Evolutionary conservation across 2,113 vertebrate genomes (phyloP).

Genomic region (Stegostoma tigrinum): DNA sequence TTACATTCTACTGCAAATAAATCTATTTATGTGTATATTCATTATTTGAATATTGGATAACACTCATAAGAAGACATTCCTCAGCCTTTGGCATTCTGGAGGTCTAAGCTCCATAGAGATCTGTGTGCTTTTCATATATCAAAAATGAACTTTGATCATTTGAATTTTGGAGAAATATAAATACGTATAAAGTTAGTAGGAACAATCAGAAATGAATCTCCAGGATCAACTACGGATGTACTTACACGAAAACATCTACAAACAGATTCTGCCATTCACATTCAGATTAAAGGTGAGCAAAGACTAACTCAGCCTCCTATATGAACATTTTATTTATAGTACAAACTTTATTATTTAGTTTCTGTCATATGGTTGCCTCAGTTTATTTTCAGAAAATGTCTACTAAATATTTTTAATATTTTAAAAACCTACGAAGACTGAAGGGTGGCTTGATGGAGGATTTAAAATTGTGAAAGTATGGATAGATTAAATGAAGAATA

Average conservation of each 20-base stretch:
- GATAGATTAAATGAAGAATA: not conserved
- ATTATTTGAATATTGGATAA: not conserved
- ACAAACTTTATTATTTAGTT: not conserved
- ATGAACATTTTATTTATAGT: not conserved
- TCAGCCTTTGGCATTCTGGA: not conserved
- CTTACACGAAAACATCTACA: not conserved
- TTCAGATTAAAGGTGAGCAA: not conserved
- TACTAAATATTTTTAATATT: not conserved
- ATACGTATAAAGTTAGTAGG: not conserved
- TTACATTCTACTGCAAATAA: not conserved
- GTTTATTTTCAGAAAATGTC: not conserved
- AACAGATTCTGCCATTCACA: not conserved
- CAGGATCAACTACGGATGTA: not conserved
- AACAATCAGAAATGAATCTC: slow-evolving; percentile 8
- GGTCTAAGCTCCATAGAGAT: not conserved
- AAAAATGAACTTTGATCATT: not conserved
- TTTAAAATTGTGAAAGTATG: not conserved
- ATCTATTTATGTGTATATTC: not conserved
- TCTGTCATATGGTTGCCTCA: not conserved
- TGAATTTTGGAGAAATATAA: not conserved
- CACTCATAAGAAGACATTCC: not conserved
- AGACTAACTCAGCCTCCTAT: not conserved
- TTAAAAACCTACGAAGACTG: not conserved
- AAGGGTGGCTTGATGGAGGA: not conserved
- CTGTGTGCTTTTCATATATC: not conserved